Base-by-base conservation (phyloP, 2,797 vertebrate species). In the Epinephelus awoara region DNA sequence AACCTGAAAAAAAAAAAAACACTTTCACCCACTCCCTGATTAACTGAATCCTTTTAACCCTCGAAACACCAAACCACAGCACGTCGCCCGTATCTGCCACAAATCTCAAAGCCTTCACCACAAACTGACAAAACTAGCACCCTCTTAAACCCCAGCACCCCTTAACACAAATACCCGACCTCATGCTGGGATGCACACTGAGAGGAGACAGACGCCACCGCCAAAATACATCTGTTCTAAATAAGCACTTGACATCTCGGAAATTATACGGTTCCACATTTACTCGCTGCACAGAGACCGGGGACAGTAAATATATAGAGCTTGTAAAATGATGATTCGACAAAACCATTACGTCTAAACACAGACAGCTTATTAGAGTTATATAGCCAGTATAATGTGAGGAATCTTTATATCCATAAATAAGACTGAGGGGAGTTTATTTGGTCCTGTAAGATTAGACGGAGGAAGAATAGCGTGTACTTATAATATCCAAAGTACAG, bases 221-320 rank as follows among this genome's bases (percentile, higher is more conserved):
- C 87, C 78, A 82, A 88, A 93, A 90, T 92, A 93, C 93, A 95
- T 94, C 86, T 94, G 93, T 91, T 92, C 91, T 74, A 92, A 95
- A 95, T 94, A 93, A 92, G 88, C 89, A 93, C 87, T 85, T 82
- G 88, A 90, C 92, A 94, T 91, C 79, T 87, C 25, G 72, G 88
- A 91, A 94, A 93, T 93, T 93, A 93, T 88, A 94, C 23, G 72
- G 86, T 94, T 90, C 90, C 92, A 92, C 85, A 85, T 93, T 93
- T 92, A 94, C 91, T 85, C 84, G 6, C 80, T 75, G 87, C 88
- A 87, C 86, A 85, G 78, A 89, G 78, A 74, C 80, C 80, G 73
- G 80, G 69, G 90, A 94, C 90, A 89, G 89, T 92, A 92, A 92
- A 89, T 87, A 91, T 72, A 92, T 70, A 72, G 90, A 87, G 85